phyloP scores from a whole-genome alignment of 2,113 vertebrate genomes.

The Osmerus eperlanus region DNA sequence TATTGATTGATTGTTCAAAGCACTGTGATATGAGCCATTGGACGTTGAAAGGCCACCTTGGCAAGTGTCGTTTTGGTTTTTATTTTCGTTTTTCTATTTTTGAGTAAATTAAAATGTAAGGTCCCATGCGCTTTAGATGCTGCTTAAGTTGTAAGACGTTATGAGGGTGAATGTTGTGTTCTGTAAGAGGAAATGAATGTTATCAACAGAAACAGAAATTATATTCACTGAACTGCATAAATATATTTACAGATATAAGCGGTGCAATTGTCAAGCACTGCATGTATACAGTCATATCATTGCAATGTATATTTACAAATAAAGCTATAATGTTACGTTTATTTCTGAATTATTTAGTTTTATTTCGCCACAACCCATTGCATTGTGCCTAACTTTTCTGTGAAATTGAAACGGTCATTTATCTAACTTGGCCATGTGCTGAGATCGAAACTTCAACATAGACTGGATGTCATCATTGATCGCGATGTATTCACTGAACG shows the following conservation, averaged over 20 bases:
- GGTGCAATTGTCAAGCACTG: neutral
- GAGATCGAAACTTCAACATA: too few relatives aligned
- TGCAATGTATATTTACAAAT: neutral
- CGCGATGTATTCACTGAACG: neutral
- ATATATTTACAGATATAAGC: neutral
- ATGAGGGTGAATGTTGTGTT: neutral
- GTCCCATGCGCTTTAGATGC: conserved; percentile 7
- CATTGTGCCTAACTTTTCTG: neutral
- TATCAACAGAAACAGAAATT: neutral
- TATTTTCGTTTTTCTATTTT: conserved; percentile 11
- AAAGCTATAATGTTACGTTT: neutral
- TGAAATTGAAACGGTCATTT: too few relatives aligned
- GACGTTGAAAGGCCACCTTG: conserved; percentile 14
- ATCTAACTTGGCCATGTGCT: too few relatives aligned
- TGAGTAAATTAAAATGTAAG: conserved; percentile 29
- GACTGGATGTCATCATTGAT: neutral
- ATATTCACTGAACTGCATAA: neutral
- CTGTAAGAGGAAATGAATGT: neutral
- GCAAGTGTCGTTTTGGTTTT: neutral
- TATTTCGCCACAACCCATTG: neutral
- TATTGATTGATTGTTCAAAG: conserved; percentile 33
- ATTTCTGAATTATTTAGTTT: neutral
- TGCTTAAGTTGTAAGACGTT: conserved; percentile 16
- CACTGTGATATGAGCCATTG: conserved; percentile 43
- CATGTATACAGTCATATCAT: neutral